These are phyloP conservation scores for Limnephilus rhombicus DNA, from an alignment of 2,888 invertebrate genomes.

Conservation along the genomic window DNA sequence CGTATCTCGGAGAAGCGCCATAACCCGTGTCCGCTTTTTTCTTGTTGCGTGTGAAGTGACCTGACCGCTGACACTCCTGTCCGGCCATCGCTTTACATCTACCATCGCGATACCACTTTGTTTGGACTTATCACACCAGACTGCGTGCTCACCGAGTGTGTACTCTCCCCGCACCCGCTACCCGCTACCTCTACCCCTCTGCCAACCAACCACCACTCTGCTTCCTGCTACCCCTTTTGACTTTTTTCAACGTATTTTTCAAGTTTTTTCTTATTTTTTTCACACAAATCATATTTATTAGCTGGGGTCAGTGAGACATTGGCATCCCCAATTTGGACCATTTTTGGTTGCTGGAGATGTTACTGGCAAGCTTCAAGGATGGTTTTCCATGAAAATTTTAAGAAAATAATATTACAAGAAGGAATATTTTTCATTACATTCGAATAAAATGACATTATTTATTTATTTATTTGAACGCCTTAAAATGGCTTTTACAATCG, in stretches of 20 bases:
- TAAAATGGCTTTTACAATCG: no score
- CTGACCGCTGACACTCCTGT: conserved; percentile 55
- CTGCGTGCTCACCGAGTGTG: conserved; percentile 7
- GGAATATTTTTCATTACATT: no score
- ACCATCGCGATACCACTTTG: conserved; percentile 53
- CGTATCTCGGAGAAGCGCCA: conserved; percentile 41
- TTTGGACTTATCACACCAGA: conserved; percentile 32
- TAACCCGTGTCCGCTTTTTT: conserved; percentile 53
- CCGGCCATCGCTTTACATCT: conserved; percentile 56
- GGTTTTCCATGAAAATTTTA: no score
- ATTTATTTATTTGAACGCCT: no score
- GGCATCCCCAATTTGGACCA: not conserved
- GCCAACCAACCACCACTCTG: not conserved
- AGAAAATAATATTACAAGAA: no score
- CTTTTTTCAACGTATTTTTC: not conserved
- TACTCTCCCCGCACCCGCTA: not conserved
- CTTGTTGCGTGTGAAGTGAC: conserved; percentile 55
- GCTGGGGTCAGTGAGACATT: not conserved
- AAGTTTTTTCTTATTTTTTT: no score
- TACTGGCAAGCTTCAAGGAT: no score
- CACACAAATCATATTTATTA: not conserved
- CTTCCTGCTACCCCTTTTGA: not conserved
- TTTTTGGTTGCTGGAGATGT: not conserved
- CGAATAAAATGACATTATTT: no score
- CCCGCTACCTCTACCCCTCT: not conserved